A percentile compares a stretch with the other conserved stretches of the same genome.
Evolutionary conservation across 2,797 vertebrate species (phyloP).

Genomic region (Tragopan temminckii): DNA sequence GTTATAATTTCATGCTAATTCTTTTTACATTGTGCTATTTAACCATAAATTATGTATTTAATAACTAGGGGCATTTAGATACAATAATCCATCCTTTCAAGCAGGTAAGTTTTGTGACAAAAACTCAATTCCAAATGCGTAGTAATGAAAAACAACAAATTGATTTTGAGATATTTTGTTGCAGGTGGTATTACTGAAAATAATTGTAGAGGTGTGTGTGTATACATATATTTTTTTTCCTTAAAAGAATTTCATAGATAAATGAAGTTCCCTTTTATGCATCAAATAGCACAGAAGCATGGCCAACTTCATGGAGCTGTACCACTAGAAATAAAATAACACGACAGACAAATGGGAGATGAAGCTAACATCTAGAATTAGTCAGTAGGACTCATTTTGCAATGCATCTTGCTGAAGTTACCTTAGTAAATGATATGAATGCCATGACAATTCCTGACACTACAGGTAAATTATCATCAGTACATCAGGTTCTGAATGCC

Average conservation of each 20-base stretch:
- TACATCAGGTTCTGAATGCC: not conserved
- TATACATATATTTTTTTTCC: not conserved
- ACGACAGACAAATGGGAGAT: not conserved
- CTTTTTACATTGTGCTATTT: not conserved
- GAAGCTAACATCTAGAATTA: not conserved
- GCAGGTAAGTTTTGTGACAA: not conserved
- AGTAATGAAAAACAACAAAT: not conserved
- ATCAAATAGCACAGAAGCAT: not conserved
- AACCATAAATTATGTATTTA: constrained; percentile 2
- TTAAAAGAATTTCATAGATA: not conserved
- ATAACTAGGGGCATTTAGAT: not conserved
- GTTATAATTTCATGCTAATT: not conserved
- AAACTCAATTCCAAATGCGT: not conserved
- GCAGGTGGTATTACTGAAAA: not conserved
- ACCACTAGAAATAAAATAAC: not conserved
- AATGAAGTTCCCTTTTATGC: not conserved
- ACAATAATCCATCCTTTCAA: not conserved
- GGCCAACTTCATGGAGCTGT: not conserved
- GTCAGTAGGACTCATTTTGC: not conserved
- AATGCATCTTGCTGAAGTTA: not conserved
- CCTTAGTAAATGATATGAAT: not conserved
- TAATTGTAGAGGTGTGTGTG: not conserved
- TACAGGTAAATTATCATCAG: not conserved
- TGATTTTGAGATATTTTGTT: not conserved
- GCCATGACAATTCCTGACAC: not conserved